phyloP scores from a whole-genome alignment of 2,797 vertebrate species.

The Huso huso region DNA sequence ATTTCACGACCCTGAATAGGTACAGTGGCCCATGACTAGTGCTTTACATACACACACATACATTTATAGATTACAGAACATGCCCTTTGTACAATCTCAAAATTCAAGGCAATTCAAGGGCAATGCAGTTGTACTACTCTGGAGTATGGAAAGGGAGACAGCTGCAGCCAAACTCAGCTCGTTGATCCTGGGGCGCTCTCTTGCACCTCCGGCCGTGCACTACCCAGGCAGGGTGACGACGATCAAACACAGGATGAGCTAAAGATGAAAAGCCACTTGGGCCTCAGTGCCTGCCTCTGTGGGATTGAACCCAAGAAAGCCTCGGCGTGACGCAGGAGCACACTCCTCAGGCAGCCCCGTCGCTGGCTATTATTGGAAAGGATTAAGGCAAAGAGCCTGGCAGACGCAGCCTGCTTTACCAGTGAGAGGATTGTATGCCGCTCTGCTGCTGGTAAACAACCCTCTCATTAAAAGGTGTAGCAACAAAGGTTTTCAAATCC shows the following conservation, averaged over 20 bases:
- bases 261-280: constrained; percentile 8
- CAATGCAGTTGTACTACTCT: too few species aligned
- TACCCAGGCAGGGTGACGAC: background rate
- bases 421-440: background rate
- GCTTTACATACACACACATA: too few species aligned
- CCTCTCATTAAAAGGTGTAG: background rate
- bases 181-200: background rate
- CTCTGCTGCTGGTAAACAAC: background rate
- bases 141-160: too few species aligned
- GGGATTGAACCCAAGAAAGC: background rate
- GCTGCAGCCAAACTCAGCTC: too few species aligned
- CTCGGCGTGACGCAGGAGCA: constrained; percentile 1
- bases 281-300: background rate
- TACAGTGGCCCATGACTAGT: too few species aligned
- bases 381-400: background rate
- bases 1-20: too few species aligned
- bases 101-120: too few species aligned
- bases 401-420: background rate
- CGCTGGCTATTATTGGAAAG: constrained; percentile 4
- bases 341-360: background rate
- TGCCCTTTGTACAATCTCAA: too few species aligned
- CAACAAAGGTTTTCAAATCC: too few species aligned
- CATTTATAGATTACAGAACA: too few species aligned
- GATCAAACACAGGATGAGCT: background rate
- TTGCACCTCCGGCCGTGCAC: background rate